Evolutionary conservation across 64 coral and sea anemone genomes (phyloP).

Genomic region (Dendronephthya gigantea): DNA sequence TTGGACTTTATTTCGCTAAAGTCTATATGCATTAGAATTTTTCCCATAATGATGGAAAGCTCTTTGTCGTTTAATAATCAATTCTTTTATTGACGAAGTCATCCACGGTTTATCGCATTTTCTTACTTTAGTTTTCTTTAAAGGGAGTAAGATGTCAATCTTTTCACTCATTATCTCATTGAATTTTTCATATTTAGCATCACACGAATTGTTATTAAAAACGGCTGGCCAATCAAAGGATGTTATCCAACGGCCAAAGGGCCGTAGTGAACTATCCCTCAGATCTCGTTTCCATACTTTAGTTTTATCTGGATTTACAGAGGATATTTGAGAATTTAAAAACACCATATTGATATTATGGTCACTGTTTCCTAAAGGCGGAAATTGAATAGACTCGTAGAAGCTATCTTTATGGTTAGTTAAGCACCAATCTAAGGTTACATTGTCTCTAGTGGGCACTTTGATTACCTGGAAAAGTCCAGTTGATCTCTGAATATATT

Average conservation of each 20-base stretch:
- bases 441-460: neutral
- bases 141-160: too few species aligned
- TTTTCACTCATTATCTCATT: too few species aligned
- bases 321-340: neutral
- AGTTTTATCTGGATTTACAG: neutral
- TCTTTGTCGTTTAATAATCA: neutral
- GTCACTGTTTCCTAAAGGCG: too few species aligned
- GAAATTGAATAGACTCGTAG: too few species aligned
- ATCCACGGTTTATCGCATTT: slow-evolving; percentile 5
- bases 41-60: neutral
- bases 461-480: neutral
- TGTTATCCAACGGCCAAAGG: slow-evolving; percentile 1
- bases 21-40: neutral
- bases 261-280: too few species aligned
- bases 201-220: neutral
- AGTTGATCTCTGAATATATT: neutral
- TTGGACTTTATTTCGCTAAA: slow-evolving; percentile 7
- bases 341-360: too few species aligned
- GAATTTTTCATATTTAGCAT: too few species aligned
- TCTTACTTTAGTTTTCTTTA: too few species aligned
- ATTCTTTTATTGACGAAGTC: too few species aligned
- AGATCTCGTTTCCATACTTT: neutral
- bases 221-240: slow-evolving; percentile 6
- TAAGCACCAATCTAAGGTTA: slow-evolving; percentile 20
- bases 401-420: neutral